Evolutionary conservation across 2,888 invertebrate genomes (phyloP).

Genomic region (Hyposoter dolosus): DNA sequence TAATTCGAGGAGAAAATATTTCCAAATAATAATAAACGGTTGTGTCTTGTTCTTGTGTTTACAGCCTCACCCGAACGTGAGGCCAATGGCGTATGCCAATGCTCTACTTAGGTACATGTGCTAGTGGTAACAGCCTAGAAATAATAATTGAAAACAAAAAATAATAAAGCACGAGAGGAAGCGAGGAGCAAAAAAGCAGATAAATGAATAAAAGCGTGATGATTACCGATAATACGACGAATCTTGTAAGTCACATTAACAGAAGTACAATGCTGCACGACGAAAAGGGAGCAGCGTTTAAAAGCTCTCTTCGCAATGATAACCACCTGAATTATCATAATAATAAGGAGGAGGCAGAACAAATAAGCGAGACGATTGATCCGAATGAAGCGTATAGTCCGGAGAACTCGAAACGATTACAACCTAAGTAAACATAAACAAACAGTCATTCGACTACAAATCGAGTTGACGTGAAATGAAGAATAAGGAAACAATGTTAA

Average conservation of each 20-base stretch:
- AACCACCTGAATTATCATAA: slow-evolving; percentile 73
- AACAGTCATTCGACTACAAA: neutral
- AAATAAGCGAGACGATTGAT: slow-evolving; percentile 70
- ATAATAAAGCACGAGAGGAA: slow-evolving; percentile 31
- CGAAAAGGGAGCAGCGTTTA: slow-evolving; percentile 41
- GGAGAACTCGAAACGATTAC: slow-evolving; percentile 11
- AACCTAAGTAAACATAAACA: slow-evolving; percentile 19
- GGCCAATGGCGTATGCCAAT: slow-evolving; percentile 98
- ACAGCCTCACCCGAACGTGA: slow-evolving; percentile 98
- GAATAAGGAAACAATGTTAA: neutral
- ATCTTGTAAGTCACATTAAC: slow-evolving; percentile 79
- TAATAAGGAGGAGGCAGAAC: slow-evolving; percentile 15
- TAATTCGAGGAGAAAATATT: slow-evolving; percentile 6
- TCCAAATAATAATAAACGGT: neutral
- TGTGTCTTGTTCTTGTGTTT: slow-evolving; percentile 83
- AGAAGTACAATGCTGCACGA: slow-evolving; percentile 68
- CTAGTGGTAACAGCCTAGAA: slow-evolving; percentile 85
- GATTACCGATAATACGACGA: slow-evolving; percentile 65
- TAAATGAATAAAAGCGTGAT: slow-evolving; percentile 75
- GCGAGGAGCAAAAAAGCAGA: slow-evolving; percentile 71
- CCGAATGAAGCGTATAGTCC: slow-evolving; percentile 22
- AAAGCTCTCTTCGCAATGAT: slow-evolving; percentile 74
- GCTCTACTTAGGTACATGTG: slow-evolving; percentile 92
- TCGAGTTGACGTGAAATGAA: neutral
- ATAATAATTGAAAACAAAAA: slow-evolving; percentile 65